Evolutionary conservation across 2,888 invertebrate genomes (phyloP), one percentile per base, ranked within the genome.

Genomic region (Tetragonula carbonaria): DNA sequence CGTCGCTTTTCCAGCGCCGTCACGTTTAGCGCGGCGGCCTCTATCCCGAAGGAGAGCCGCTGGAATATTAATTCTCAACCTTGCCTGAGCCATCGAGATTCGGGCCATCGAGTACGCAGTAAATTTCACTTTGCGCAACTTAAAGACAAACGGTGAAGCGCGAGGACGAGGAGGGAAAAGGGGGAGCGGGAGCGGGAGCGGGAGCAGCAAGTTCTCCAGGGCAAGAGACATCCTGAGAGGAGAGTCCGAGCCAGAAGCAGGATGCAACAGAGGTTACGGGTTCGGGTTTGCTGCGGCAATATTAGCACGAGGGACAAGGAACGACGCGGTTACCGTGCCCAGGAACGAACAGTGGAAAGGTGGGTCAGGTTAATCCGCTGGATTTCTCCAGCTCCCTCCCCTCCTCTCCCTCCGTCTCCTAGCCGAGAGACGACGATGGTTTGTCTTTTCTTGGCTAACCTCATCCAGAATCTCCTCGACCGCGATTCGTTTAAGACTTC

Each of bases 41-140:
- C 63, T 68, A 28, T 38, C 65, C 45, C 88, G 51, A 57, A 86
- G 86, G 90, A 86, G 90, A 89, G 82, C 84, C 78, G 84, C 78
- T 77, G 73, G 93, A 93, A 92, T 91, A 92, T 92, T 91, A 92
- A 88, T 88, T 84, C 86, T 84, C 72, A 87, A 78, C 87, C 11
- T 45, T 8, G 8, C 45, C 45, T 8, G 45, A 45, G 80, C 78
- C 78, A 57, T 6, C 81, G 82, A 71, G 84, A 90, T 45, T 45
- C 88, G 82, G 87, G 86, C 89, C 91, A 91, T 91, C 88, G 90
- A 87, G 89, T 85, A 86, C 80, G 88, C 89, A 92, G 93, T 92
- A 93, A 93, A 93, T 93, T 93, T 93, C 93, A 93, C 92, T 93
- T 93, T 92, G 88, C 90, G 82, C 78, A 93, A 93, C 91, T 93